Percentiles rank a stretch among this genome's conserved stretches.
These are phyloP conservation scores for Garra rufa DNA, from an alignment of 2,113 vertebrate genomes.

Conservation along the genomic window DNA sequence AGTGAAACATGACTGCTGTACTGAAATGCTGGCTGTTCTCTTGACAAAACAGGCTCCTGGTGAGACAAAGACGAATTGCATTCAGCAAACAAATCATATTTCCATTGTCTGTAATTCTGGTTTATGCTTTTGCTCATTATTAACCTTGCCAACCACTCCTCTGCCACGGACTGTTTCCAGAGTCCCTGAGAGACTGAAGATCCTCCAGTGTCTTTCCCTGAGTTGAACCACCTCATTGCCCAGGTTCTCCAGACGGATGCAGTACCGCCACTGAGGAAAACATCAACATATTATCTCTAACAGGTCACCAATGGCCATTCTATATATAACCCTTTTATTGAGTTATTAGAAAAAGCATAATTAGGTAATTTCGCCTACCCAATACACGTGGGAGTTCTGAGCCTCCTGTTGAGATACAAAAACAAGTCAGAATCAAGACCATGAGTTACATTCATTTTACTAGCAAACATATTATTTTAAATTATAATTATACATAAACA, in stretches of 20 bases:
- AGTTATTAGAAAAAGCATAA: background rate
- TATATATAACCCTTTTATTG: constrained; percentile 4
- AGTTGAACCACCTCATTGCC: constrained; percentile 94
- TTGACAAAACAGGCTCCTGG: constrained; percentile 95
- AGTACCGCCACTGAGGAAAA: constrained; percentile 90
- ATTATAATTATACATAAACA: background rate
- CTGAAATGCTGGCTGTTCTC: constrained; percentile 97
- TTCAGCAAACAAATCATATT: constrained; percentile 11
- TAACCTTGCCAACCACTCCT: constrained; percentile 90
- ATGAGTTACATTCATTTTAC: background rate
- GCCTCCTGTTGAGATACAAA: constrained; percentile 84
- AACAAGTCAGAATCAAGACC: background rate
- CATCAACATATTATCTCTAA: background rate
- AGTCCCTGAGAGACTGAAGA: constrained; percentile 96
- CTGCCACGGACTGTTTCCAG: constrained; percentile 95
- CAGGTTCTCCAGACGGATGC: constrained; percentile 96
- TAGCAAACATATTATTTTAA: background rate
- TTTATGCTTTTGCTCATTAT: background rate
- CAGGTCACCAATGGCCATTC: background rate
- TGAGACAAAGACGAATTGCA: constrained; percentile 28
- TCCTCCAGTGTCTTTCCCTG: constrained; percentile 95
- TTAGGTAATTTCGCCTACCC: constrained; percentile 82
- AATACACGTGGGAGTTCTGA: constrained; percentile 97
- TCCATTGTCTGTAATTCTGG: background rate
- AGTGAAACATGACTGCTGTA: constrained; percentile 98